Percentiles rank a stretch among this genome's conserved stretches.
Conservation (phyloP, 92 coral and sea anemone genomes). For the Phenganax stokvisi region DNA sequence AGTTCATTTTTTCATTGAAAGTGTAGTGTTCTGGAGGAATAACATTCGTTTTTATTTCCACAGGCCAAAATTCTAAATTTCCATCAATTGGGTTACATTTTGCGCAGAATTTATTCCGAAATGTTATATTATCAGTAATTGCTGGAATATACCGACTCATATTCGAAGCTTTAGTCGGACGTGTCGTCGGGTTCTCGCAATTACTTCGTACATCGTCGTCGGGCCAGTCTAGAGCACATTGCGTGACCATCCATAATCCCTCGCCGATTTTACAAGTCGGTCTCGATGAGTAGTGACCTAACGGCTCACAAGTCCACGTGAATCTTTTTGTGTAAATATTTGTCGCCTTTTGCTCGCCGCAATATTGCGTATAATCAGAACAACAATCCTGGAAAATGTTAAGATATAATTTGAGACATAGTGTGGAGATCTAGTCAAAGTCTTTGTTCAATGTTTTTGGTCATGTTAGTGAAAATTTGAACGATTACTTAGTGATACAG, state of each 20-base stretch:
- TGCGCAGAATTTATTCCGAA: conserved; percentile 43
- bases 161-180: neutral
- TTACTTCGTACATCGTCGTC: conserved; percentile 20
- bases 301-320: conserved; percentile 23
- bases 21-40: conserved; percentile 31
- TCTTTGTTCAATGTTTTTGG: too few species aligned
- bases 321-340: conserved; percentile 4
- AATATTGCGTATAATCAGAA: conserved; percentile 31
- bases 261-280: neutral
- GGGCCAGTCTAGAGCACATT: conserved; percentile 42
- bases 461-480: too few species aligned
- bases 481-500: too few species aligned
- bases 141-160: conserved; percentile 27
- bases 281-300: conserved; percentile 6
- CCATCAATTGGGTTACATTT: conserved; percentile 25
- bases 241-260: conserved; percentile 42
- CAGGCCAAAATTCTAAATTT: conserved; percentile 13
- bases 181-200: conserved; percentile 23
- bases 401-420: too few species aligned
- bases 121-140: conserved; percentile 16
- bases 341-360: conserved; percentile 15
- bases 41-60: conserved; percentile 15
- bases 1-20: conserved; percentile 17
- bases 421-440: too few species aligned
- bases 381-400: conserved; percentile 33